A percentile compares a stretch with the other conserved stretches of the same genome.
Conservation (phyloP, 2,888 invertebrate species). For the Muschampia plurimacula region DNA sequence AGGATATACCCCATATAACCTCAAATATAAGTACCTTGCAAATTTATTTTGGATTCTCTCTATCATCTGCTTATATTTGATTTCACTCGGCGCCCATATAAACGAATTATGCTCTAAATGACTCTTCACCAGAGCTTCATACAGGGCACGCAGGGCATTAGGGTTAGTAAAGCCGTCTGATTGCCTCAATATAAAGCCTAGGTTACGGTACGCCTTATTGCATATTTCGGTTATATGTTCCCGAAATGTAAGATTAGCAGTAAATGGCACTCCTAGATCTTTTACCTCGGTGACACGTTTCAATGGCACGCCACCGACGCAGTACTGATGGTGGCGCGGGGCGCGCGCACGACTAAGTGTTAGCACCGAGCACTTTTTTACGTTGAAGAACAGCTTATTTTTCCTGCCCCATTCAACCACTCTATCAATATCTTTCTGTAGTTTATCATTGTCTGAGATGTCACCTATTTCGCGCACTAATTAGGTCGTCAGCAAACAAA, state of each 20-base stretch:
- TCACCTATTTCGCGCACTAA: slow-evolving; percentile 11
- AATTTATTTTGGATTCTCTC: slow-evolving; percentile 19
- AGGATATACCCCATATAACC: slow-evolving; percentile 6
- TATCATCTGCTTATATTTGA: slow-evolving; percentile 20
- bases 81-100: slow-evolving; percentile 40
- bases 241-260: slow-evolving; percentile 19
- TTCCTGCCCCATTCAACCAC: slow-evolving; percentile 1
- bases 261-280: slow-evolving; percentile 12
- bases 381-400: neutral
- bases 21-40: slow-evolving; percentile 1
- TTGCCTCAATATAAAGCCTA: neutral
- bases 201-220: slow-evolving; percentile 34
- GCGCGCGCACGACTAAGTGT: neutral
- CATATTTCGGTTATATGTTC: slow-evolving; percentile 29
- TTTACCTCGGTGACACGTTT: neutral
- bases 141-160: slow-evolving; percentile 24
- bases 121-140: slow-evolving; percentile 40
- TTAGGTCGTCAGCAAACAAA: slow-evolving; percentile 17
- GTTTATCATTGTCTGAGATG: neutral
- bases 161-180: slow-evolving; percentile 23
- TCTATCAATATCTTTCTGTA: slow-evolving; percentile 30
- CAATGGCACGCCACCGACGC: neutral
- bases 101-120: slow-evolving; percentile 36
- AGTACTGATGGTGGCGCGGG: slow-evolving; percentile 1
- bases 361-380: neutral